A percentile compares a stretch with the other conserved stretches of the same genome.
Evolutionary conservation across 2,888 invertebrate species (phyloP).

Genomic region (Brenthis daphne): DNA sequence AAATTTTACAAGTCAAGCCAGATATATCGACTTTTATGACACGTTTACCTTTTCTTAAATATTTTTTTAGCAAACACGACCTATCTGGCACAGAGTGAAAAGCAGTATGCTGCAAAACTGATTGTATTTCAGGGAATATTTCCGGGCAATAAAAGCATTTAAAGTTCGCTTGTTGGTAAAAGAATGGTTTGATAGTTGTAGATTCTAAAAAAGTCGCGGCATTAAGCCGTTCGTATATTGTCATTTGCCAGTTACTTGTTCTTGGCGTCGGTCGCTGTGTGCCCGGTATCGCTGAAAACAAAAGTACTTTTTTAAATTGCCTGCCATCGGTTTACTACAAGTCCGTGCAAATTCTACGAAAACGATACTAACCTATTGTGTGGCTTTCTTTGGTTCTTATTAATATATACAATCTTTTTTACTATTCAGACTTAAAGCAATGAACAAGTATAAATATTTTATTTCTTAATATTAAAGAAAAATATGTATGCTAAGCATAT

Average conservation of each 20-base stretch:
- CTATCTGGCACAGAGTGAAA: slow-evolving; percentile 61
- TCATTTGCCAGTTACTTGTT: slow-evolving; percentile 77
- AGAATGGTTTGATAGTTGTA: slow-evolving; percentile 70
- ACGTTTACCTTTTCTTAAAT: slow-evolving; percentile 69
- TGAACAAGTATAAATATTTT: not conserved
- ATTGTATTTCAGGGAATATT: slow-evolving; percentile 68
- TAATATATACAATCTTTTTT: too few relatives aligned
- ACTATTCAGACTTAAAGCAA: not conserved
- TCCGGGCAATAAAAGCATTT: slow-evolving; percentile 75
- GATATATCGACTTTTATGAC: slow-evolving; percentile 76
- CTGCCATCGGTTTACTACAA: slow-evolving; percentile 32
- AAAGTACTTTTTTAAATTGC: slow-evolving; percentile 42
- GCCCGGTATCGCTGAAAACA: slow-evolving; percentile 52
- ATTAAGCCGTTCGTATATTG: slow-evolving; percentile 70
- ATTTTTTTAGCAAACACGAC: slow-evolving; percentile 59
- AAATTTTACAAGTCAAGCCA: slow-evolving; percentile 64
- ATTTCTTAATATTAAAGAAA: not conserved
- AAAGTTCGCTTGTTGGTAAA: slow-evolving; percentile 73
- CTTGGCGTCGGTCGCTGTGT: slow-evolving; percentile 56
- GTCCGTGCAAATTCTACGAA: slow-evolving; percentile 33
- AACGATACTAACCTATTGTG: slow-evolving; percentile 32
- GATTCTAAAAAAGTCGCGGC: slow-evolving; percentile 70
- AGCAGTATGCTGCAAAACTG: slow-evolving; percentile 60
- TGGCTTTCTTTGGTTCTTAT: slow-evolving; percentile 15
- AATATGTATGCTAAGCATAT: slow-evolving; percentile 4